Base-by-base conservation (phyloP, 2,888 invertebrate species). In the Leptinotarsa rubiginosa region DNA sequence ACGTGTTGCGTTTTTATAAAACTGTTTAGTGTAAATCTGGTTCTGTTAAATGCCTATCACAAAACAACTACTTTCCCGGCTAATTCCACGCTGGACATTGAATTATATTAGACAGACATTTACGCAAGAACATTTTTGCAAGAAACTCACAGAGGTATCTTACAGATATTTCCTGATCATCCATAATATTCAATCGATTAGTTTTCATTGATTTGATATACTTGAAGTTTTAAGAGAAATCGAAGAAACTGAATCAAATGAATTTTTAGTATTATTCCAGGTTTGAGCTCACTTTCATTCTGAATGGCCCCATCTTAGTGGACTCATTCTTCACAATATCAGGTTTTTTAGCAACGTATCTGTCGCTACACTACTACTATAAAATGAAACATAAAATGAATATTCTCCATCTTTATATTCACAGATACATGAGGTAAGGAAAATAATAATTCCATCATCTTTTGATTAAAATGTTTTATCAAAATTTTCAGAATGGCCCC, bases 321-420 rank as follows among this genome's bases (percentile, higher is more conserved):
- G 93, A 93, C 81, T 91, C 92, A 0, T 93, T 93, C 83, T 87
- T 93, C 72, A 89, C 93, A 81, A 87, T 93, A 66, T 92, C 93
- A 80, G 93, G 93, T 22, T 93, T 93, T 83, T 89, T 93, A 22
- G 92, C 93, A 82, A 89, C 91, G 77, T 90, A 92, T 74, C 88
- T 93, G n/a, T 87, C 93, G 13, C 88, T 93, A 4, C 87, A 90
- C 25, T 92, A 93, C 83, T 85, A 93, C 77, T 91, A 93, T 81
- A 92, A 91, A 82, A 89, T 91, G 74, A 88, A 90, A 76, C 90
- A 91, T 18, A 88, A 75, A n/a, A 73, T 92, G 5, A 93, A 93
- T 84, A 88, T 92, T 67, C 79, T 91, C 47, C 87, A 91, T 13
- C 88, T 93, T 49, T 89, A 93, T 80, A 82, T 92, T 64, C 92